Evolutionary conservation across 2,113 vertebrate species (phyloP).

Genomic region (Psittacula cyanocephala): DNA sequence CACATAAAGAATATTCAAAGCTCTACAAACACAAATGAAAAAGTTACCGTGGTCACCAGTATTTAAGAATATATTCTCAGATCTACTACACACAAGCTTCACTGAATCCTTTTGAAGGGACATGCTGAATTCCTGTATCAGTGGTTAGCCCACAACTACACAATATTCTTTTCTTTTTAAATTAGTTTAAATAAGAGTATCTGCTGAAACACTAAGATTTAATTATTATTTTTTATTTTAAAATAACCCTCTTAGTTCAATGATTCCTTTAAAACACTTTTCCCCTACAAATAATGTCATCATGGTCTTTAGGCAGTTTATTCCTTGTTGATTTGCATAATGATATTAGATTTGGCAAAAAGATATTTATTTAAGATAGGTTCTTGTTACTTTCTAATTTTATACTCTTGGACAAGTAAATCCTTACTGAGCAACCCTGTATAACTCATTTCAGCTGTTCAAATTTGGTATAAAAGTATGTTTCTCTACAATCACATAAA

Average conservation of each 20-base stretch:
- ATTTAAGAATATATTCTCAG: conserved; percentile 44
- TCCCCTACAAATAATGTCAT: not conserved
- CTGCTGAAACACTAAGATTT: conserved; percentile 30
- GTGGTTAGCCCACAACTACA: conserved; percentile 28
- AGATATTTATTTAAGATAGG: not conserved
- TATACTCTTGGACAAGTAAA: conserved; percentile 11
- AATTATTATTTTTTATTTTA: not conserved
- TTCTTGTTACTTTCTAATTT: conserved; percentile 17
- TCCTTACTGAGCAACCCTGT: not conserved
- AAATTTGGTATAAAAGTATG: not conserved
- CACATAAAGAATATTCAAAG: not conserved
- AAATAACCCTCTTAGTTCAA: not conserved
- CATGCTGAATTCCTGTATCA: not conserved
- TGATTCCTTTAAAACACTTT: not conserved
- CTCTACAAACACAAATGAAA: conserved; percentile 42
- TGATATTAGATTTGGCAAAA: conserved; percentile 11
- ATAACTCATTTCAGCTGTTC: not conserved
- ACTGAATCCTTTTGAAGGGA: not conserved
- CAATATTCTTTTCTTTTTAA: not conserved
- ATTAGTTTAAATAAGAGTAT: conserved; percentile 33
- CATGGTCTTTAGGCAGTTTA: not conserved
- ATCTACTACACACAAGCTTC: not conserved
- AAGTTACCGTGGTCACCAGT: not conserved
- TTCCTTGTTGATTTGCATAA: not conserved
- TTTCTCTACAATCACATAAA: not conserved